Evolutionary conservation across 2,888 invertebrate species (phyloP).

Genomic region (Ennomos fuscantarius): DNA sequence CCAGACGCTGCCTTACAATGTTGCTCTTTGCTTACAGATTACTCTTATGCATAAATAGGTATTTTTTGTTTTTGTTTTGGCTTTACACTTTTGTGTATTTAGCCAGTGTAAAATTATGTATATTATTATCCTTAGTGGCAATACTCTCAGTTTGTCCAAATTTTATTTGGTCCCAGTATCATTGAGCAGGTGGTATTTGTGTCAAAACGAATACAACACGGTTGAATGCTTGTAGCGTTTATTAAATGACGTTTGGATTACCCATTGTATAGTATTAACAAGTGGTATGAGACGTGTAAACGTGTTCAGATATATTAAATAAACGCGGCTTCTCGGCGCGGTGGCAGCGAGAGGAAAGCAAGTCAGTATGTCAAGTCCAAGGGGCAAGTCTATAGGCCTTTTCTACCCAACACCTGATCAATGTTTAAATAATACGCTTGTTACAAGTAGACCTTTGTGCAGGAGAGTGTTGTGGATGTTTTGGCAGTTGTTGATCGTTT

Average conservation of each 20-base stretch:
- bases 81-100: too few relatives aligned
- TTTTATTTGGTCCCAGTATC: not conserved
- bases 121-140: too few relatives aligned
- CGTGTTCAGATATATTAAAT: conserved; percentile 35
- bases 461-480: conserved; percentile 18
- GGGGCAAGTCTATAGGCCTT: conserved; percentile 47
- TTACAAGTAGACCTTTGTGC: conserved; percentile 11
- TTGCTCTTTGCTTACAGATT: not conserved
- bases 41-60: too few relatives aligned
- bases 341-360: conserved; percentile 70
- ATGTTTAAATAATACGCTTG: conserved; percentile 44
- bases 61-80: too few relatives aligned
- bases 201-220: conserved; percentile 5
- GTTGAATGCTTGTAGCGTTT: conserved; percentile 14
- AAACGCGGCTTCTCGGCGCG: conserved; percentile 30
- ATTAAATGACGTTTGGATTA: conserved; percentile 36
- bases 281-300: conserved; percentile 34
- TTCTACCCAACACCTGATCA: conserved; percentile 58
- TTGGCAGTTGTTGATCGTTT: conserved; percentile 7
- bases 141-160: too few relatives aligned
- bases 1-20: not conserved
- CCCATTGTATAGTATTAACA: conserved; percentile 38
- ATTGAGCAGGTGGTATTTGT: conserved; percentile 1
- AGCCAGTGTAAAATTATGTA: too few relatives aligned
- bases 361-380: conserved; percentile 80